Evolutionary conservation across 92 coral and sea anemone species (phyloP).

Genomic region (Parazoanthus atlanticus): DNA sequence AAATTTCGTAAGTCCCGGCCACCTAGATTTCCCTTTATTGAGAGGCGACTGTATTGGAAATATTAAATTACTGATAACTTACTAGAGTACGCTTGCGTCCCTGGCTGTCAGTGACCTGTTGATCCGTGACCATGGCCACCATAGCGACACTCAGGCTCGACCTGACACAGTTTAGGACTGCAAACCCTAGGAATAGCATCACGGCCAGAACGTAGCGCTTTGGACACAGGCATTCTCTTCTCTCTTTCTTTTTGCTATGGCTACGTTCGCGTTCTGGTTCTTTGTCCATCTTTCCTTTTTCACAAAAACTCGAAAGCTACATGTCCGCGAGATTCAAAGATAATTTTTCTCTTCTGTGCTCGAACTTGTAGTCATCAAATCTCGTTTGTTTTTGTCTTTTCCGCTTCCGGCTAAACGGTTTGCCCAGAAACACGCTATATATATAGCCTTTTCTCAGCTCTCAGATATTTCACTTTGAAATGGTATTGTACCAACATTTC

Average conservation of each 20-base stretch:
- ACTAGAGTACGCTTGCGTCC: background rate
- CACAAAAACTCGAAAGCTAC: background rate
- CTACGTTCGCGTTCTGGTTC: background rate
- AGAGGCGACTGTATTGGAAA: background rate
- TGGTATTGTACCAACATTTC: background rate
- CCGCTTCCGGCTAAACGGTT: background rate
- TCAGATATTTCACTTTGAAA: background rate
- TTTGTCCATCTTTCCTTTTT: background rate
- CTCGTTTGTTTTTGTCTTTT: background rate
- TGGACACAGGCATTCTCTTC: background rate
- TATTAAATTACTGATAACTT: background rate
- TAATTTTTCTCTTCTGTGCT: too few species aligned
- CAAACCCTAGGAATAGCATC: constrained; percentile 17
- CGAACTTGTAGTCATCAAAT: background rate
- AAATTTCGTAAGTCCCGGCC: background rate
- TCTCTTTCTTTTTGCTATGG: background rate
- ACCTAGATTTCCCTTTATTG: background rate
- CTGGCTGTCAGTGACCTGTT: background rate
- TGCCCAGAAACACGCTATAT: background rate
- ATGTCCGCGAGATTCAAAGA: background rate
- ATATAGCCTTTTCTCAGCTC: background rate
- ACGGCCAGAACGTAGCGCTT: constrained; percentile 22
- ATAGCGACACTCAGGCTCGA: constrained; percentile 23
- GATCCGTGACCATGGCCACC: constrained; percentile 6
- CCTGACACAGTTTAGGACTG: constrained; percentile 14